Evolutionary conservation across 2,113 vertebrate species (phyloP), one percentile per base, ranked within the genome.

Genomic region (Aix galericulata): DNA sequence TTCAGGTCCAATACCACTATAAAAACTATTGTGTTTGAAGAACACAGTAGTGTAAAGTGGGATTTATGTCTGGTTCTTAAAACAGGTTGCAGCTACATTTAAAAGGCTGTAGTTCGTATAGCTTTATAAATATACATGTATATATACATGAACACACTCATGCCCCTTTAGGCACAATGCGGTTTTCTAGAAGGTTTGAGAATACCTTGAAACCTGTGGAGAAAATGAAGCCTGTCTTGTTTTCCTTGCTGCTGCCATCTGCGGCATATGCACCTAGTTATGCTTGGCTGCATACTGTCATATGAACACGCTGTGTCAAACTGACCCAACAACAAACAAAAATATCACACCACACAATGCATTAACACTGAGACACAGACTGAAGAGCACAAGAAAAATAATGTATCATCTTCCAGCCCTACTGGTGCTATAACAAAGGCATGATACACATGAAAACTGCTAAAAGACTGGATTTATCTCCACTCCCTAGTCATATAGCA

Each of bases 251-350:
- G 40, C 86, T 89, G 80, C 94, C 77, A 82, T 84, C 83, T 73
- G 80, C 32, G 32, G 88, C 82, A 82, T 81, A 90, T 31, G 64
- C 80, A 91, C 80, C 90, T 72, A 48, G 88, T 78, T 89, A 88
- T 86, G 96, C 92, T 93, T 68, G 83, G 58, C 68, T 95, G 83
- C 80, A 55, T 92, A 13, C 44, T 79, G 66, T 66, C 83, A 36
- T 44, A 74, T 17, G 77, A 93, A 63, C 53, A 67, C 82, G 87
- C 59, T 74, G 77, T 94, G 91, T 91, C 93, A 96, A 93, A 91
- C 74, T 93, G 93, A 95, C 94, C 93, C 91, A 91, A 91, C 48
- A 90, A 69, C 62, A 91, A 94, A 86, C 58, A 73, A 82, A 96
- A 96, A 92, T 42, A 82, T 73, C 77, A 79, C 77, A 88, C 25